Percentiles rank a stretch among this genome's conserved stretches.
phyloP scores from a whole-genome alignment of 2,113 vertebrate species.

The Gnathonemus echidnorhynchus region DNA sequence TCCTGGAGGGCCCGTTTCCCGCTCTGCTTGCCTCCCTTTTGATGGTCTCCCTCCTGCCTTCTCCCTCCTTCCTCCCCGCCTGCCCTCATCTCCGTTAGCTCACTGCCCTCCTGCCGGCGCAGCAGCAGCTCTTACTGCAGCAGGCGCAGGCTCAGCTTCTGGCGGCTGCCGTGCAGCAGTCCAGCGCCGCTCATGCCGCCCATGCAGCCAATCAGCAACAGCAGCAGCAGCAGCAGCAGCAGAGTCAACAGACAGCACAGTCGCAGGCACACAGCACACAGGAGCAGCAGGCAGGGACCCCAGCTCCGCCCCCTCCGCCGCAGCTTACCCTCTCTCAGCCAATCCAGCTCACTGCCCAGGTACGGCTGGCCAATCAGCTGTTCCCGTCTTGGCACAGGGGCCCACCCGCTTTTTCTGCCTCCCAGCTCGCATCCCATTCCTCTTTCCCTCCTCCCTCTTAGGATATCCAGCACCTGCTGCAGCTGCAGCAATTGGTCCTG shows the following conservation, averaged over 20 bases:
- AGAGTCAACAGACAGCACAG: slow-evolving; percentile 36
- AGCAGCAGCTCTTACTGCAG: slow-evolving; percentile 84
- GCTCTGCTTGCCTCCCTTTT: not conserved
- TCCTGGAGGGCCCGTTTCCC: not conserved
- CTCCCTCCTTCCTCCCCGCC: not conserved
- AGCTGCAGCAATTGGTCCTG: slow-evolving; percentile 83
- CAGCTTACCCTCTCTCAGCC: slow-evolving; percentile 84
- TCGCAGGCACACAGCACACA: slow-evolving; percentile 60
- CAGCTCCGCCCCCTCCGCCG: slow-evolving; percentile 70
- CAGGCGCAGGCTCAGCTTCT: slow-evolving; percentile 83
- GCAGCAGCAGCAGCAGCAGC: slow-evolving; percentile 56
- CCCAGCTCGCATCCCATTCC: not conserved
- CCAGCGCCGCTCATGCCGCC: slow-evolving; percentile 61
- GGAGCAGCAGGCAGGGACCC: slow-evolving; percentile 59
- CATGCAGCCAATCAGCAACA: slow-evolving; percentile 62
- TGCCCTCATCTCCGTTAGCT: slow-evolving; percentile 51
- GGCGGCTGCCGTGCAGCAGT: slow-evolving; percentile 73
- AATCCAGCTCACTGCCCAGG: slow-evolving; percentile 90
- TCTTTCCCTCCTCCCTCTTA: slow-evolving; percentile 25
- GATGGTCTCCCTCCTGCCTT: not conserved
- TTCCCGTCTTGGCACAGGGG: slow-evolving; percentile 20
- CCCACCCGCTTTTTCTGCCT: slow-evolving; percentile 18
- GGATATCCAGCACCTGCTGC: slow-evolving; percentile 87
- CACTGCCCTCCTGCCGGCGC: slow-evolving; percentile 79
- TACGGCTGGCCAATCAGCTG: slow-evolving; percentile 52